These are phyloP conservation scores for Drosophila tripunctata DNA, from an alignment of 2,888 invertebrate genomes.

Conservation along the genomic window DNA sequence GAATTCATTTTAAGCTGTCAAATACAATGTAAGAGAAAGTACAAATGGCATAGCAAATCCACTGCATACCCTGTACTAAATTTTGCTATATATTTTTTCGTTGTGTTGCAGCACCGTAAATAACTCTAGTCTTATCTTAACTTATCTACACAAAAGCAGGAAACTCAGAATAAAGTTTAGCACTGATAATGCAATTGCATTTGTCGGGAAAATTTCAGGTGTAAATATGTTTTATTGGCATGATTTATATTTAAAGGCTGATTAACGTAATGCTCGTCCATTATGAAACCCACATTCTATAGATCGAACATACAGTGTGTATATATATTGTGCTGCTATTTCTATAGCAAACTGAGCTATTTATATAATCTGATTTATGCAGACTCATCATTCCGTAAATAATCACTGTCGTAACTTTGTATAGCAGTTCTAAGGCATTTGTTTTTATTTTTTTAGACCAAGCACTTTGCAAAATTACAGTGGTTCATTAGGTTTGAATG, in stretches of 20 bases:
- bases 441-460: not conserved
- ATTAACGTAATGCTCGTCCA: not conserved
- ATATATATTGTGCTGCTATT: not conserved
- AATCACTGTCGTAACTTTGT: not conserved
- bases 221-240: conserved; percentile 11
- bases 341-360: not conserved
- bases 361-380: not conserved
- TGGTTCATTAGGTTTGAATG: too few species aligned
- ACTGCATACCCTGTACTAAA: conserved; percentile 30
- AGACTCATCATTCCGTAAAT: not conserved
- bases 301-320: too few species aligned
- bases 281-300: not conserved
- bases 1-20: conserved; percentile 36
- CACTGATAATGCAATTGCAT: conserved; percentile 23
- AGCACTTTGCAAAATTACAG: too few species aligned
- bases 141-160: conserved; percentile 38
- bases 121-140: conserved; percentile 15
- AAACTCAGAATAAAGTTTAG: conserved; percentile 40
- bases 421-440: too few species aligned
- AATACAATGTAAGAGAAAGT: conserved; percentile 32
- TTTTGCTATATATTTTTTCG: too few species aligned
- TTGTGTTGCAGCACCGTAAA: too few species aligned
- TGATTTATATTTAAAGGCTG: not conserved
- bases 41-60: not conserved
- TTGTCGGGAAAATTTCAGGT: not conserved